phyloP scores from a whole-genome alignment of 2,113 vertebrate species.

The Cochlearius cochlearius region DNA sequence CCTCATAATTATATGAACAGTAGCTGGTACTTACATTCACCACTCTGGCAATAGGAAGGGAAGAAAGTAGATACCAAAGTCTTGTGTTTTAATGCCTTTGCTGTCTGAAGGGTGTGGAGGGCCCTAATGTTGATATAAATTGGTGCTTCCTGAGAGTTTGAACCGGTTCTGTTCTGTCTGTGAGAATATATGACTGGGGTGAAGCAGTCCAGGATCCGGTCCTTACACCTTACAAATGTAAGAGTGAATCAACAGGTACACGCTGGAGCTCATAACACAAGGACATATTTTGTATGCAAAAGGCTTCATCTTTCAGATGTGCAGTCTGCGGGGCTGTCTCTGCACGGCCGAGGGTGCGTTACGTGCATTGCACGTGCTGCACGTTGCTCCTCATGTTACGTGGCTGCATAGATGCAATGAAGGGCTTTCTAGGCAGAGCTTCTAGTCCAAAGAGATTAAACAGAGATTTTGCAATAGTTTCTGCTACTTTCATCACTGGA shows the following conservation, averaged over 20 bases:
- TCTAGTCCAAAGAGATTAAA: not conserved
- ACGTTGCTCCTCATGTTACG: not conserved
- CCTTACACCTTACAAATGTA: not conserved
- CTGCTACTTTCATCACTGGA: not conserved
- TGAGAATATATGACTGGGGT: not conserved
- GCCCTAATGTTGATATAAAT: not conserved
- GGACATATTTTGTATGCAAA: not conserved
- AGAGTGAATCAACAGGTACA: not conserved
- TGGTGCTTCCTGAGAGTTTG: not conserved
- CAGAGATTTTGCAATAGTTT: not conserved
- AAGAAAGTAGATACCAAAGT: not conserved
- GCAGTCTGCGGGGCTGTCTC: not conserved
- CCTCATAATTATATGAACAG: not conserved
- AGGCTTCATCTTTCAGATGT: not conserved
- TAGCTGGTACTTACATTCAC: not conserved
- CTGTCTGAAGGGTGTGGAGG: not conserved
- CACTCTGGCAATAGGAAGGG: not conserved
- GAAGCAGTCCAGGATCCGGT: not conserved
- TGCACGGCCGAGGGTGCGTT: fast-evolving
- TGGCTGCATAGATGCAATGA: not conserved
- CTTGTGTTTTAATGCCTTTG: not conserved
- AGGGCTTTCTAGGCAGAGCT: not conserved
- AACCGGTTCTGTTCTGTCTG: not conserved
- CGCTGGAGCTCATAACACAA: not conserved
- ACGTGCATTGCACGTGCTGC: fast-evolving